These are phyloP conservation scores for Metopolophium dirhodum DNA, from an alignment of 1,140 invertebrate genomes.

Conservation along the genomic window DNA sequence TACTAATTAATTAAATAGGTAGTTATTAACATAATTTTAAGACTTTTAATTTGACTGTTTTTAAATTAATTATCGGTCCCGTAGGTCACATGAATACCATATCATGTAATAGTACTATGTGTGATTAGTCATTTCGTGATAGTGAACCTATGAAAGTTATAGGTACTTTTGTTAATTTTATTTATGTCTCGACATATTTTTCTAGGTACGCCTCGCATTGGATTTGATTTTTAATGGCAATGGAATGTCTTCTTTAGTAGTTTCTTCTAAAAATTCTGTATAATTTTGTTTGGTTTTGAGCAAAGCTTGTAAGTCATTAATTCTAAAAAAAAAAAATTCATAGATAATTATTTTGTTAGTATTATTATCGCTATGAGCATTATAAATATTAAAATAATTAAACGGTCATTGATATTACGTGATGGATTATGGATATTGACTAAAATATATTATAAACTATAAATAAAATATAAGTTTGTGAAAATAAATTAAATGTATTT, in stretches of 20 bases:
- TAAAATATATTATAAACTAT: background rate
- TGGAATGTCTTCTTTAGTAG: background rate
- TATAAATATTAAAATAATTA: background rate
- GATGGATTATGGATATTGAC: background rate
- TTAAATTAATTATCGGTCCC: too few species aligned
- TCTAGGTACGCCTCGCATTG: background rate
- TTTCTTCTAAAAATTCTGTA: slow-evolving; percentile 46
- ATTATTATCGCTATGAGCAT: background rate
- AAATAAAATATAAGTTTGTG: too few species aligned
- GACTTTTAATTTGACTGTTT: too few species aligned
- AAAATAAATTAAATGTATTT: too few species aligned
- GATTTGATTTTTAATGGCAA: background rate
- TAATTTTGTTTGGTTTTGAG: slow-evolving; percentile 51
- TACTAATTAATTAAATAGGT: too few species aligned
- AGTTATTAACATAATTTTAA: too few species aligned
- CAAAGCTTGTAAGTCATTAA: slow-evolving; percentile 2
- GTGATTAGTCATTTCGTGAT: background rate
- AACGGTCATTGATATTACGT: background rate
- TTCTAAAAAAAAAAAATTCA: slow-evolving; percentile 7
- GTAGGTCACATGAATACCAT: too few species aligned
- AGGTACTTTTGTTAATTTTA: background rate
- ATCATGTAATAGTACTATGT: too few species aligned
- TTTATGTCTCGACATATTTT: background rate
- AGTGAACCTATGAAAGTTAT: background rate
- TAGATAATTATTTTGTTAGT: background rate